These are phyloP conservation scores for Troides aeacus DNA, from an alignment of 2,888 invertebrate genomes.

Conservation along the genomic window DNA sequence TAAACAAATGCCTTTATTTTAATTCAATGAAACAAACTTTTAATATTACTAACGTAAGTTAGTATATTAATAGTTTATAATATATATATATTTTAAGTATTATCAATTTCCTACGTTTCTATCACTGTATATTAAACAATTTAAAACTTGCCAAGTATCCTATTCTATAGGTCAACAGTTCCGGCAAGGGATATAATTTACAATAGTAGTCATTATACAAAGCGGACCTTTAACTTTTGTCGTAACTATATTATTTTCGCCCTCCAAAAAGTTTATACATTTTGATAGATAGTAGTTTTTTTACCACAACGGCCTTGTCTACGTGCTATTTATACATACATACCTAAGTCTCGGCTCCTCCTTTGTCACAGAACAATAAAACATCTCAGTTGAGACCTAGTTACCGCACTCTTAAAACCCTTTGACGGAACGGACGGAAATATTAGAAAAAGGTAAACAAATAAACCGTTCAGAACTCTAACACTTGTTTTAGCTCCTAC, in stretches of 20 bases:
- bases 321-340: constrained; percentile 6
- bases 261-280: background rate
- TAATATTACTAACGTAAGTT: no score
- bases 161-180: no score
- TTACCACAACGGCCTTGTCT: background rate
- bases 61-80: no score
- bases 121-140: no score
- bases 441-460: constrained; percentile 7
- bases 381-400: constrained; percentile 6
- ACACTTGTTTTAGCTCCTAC: background rate
- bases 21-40: no score
- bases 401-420: constrained; percentile 2
- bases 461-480: background rate
- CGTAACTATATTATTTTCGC: background rate
- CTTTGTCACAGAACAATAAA: constrained; percentile 6
- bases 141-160: no score
- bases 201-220: no score
- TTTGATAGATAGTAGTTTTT: background rate
- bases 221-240: background rate
- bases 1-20: no score
- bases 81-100: no score
- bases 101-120: no score
- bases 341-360: background rate
- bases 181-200: no score
- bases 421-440: constrained; percentile 1